These are phyloP conservation scores for Carassius auratus DNA, from an alignment of 2,113 vertebrate species.

Conservation along the genomic window DNA sequence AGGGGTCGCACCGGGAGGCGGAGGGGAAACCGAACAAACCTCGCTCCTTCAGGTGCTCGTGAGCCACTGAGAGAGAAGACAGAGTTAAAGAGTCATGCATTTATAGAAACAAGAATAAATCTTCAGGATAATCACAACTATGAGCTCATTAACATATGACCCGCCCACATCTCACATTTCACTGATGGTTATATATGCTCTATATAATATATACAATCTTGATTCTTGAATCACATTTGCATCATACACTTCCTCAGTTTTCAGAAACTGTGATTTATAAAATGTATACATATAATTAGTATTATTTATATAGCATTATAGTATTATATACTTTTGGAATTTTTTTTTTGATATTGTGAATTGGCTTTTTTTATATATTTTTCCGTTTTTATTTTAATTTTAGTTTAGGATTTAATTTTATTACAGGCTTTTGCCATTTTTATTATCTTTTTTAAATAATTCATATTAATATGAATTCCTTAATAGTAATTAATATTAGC, in stretches of 20 bases:
- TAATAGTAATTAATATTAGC: not conserved
- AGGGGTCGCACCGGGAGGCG: constrained; percentile 82
- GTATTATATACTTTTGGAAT: not conserved
- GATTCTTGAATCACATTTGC: not conserved
- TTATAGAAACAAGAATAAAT: not conserved
- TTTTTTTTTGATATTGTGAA: not conserved
- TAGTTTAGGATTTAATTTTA: not conserved
- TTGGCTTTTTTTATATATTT: not conserved
- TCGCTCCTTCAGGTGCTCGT: constrained; percentile 92
- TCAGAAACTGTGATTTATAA: not conserved
- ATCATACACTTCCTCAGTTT: not conserved
- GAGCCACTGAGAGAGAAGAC: constrained; percentile 79
- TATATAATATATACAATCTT: too few relatives aligned
- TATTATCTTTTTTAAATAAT: not conserved
- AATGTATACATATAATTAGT: not conserved
- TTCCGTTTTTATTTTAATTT: not conserved
- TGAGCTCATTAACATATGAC: not conserved
- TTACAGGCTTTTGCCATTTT: not conserved
- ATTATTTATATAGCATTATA: not conserved
- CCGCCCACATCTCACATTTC: not conserved
- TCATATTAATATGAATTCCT: not conserved
- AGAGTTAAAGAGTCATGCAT: constrained; percentile 18
- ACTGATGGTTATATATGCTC: too few relatives aligned
- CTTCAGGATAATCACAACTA: not conserved
- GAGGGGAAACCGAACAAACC: constrained; percentile 85